Conservation (phyloP, 2,797 vertebrate species). For the Coregonus suidteri region DNA sequence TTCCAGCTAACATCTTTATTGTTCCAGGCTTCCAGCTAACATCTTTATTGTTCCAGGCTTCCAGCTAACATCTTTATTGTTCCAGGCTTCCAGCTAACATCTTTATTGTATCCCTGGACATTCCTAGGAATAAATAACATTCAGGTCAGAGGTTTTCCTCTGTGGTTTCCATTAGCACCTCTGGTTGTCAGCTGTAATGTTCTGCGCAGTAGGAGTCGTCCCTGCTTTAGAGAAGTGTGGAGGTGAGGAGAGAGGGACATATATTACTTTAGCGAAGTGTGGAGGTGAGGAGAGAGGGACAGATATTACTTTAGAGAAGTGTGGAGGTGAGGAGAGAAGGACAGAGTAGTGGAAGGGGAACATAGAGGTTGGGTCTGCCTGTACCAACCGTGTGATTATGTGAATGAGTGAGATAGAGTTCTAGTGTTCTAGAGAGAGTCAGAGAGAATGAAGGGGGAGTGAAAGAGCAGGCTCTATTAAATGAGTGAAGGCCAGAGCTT, state of each 20-base stretch:
- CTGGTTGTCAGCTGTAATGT: background rate
- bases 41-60: background rate
- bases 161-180: background rate
- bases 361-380: no score
- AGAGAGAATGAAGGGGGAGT: background rate
- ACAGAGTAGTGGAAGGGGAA: no score
- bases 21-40: background rate
- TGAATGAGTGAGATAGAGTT: background rate
- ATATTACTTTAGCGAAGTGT: no score
- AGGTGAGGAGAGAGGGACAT: no score
- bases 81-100: no score
- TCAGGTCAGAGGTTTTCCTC: background rate
- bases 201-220: background rate
- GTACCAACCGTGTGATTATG: background rate
- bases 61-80: background rate
- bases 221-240: background rate
- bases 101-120: background rate
- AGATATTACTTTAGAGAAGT: background rate
- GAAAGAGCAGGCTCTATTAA: background rate
- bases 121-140: background rate
- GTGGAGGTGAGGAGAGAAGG: background rate
- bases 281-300: no score
- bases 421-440: no score
- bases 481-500: background rate
- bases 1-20: background rate